Evolutionary conservation across 2,113 vertebrate species (phyloP).

Genomic region (Dasyornis broadbenti): DNA sequence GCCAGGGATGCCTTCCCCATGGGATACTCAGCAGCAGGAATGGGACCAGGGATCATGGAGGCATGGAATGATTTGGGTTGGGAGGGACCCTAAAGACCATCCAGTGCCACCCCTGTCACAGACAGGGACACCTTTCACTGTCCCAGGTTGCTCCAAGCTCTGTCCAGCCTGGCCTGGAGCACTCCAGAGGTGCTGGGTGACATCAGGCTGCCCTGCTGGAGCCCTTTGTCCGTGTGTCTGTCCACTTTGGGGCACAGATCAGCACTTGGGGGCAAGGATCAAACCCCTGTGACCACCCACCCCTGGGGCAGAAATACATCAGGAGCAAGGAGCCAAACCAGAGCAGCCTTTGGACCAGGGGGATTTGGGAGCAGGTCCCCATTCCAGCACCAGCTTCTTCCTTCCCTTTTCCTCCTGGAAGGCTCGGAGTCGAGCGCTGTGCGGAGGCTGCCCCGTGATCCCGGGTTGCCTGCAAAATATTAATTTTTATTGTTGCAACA

Average conservation of each 20-base stretch:
- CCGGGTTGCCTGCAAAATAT: not conserved
- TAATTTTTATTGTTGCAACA: slow-evolving; percentile 15
- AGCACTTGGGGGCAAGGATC: rapidly evolving
- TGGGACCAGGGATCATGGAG: rapidly evolving
- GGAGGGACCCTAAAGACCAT: not conserved
- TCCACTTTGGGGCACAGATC: rapidly evolving
- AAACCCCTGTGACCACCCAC: rapidly evolving
- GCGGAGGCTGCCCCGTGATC: not conserved
- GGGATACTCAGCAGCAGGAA: not conserved
- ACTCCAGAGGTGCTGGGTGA: not conserved
- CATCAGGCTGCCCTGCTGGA: rapidly evolving
- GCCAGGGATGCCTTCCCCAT: too few relatives aligned
- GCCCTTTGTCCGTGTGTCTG: not conserved
- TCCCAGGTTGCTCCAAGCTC: not conserved
- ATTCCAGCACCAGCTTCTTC: not conserved
- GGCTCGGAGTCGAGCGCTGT: rapidly evolving
- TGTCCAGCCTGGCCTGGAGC: not conserved
- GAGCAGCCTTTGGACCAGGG: not conserved
- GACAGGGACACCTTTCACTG: rapidly evolving
- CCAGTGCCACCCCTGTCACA: not conserved
- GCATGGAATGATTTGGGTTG: not conserved
- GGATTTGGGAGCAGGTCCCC: not conserved
- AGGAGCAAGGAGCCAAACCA: not conserved
- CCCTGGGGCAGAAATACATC: not conserved
- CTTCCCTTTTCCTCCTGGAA: not conserved